Base-by-base conservation (phyloP, 2,797 vertebrate genomes). In the Chaetodon trifasciatus region DNA sequence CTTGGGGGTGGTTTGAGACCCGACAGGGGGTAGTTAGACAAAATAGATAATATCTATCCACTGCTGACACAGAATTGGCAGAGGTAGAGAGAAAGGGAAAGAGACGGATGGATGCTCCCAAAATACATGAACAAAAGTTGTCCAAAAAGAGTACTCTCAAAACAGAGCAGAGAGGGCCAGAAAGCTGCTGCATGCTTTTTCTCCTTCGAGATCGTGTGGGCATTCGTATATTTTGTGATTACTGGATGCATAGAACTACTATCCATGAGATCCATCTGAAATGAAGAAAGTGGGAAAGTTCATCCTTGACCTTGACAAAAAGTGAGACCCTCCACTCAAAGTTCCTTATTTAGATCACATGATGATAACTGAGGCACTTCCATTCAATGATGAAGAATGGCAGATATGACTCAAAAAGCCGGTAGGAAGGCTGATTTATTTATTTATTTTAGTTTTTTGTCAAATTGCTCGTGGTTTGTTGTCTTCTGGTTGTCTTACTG, bases 41-140 rank as follows among this genome's bases (percentile, higher is more conserved):
- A 92, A 93, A 92, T 92, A 93, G 92, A 92, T 89, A 93, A 94
- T 92, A 91, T 87, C 87, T 91, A 78, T 93, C 84, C 88, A 74
- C 87, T 69, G 71, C 89, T 90, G 89, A 90, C 90, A 86, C 76
- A 42, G 70, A 84, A 80, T 60, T 93, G 91, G 92, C 90, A 79
- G 81, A 79, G 66, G 63, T 75, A 92, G 56, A 92, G 64, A 89
- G 77, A 81, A 73, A 58, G 60, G 24, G 52, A 87, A 80, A 61
- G 71, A 90, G 89, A 92, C 21, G 83, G 76, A 93, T 90, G 79
- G 79, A 89, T 85, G 86, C 85, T 85, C 79, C 82, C 82, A 88
- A 94, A 93, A 83, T 93, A 93, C 86, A 92, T 60, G 56, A 88
- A 82, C 81, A 76, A 89, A 87, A 82, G 74, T 67, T 68, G 71